Evolutionary conservation across 2,113 vertebrate genomes (phyloP).

Genomic region (Tychaedon coryphoeus): DNA sequence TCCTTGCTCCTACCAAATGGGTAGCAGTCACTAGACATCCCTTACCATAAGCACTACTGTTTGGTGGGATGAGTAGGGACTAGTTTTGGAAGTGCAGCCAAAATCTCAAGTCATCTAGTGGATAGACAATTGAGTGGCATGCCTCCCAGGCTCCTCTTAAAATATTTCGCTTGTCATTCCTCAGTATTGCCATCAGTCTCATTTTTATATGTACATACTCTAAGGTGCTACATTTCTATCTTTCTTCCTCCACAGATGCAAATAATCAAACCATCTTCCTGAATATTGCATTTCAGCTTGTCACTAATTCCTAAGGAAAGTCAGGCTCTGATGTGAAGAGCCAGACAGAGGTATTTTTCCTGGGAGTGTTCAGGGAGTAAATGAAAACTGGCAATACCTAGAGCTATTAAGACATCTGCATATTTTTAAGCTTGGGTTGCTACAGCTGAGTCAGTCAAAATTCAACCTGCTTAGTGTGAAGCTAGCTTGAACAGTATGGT

Average conservation of each 20-base stretch:
- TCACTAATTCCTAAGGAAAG: background rate
- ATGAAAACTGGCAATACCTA: background rate
- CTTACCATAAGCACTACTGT: background rate
- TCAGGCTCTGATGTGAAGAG: background rate
- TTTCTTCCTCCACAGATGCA: background rate
- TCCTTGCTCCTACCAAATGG: background rate
- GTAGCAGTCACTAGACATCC: no score
- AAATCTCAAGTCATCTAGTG: background rate
- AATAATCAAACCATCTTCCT: background rate
- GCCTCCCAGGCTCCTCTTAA: background rate
- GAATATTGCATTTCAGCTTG: background rate
- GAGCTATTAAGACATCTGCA: background rate
- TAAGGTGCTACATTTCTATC: background rate
- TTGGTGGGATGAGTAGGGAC: rapidly evolving
- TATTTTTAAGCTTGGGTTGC: background rate
- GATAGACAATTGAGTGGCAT: background rate
- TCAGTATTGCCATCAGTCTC: background rate
- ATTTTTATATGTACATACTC: background rate
- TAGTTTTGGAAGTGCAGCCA: background rate
- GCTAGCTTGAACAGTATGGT: background rate
- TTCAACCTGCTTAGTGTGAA: background rate
- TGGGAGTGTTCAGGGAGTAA: background rate
- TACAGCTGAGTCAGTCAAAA: background rate
- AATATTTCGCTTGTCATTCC: background rate
- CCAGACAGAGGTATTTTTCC: constrained; percentile 30